Percentiles rank a stretch among this genome's conserved stretches.
These are phyloP conservation scores for Lycaon pictus DNA, from an alignment of 2,113 vertebrate genomes.

Conservation along the genomic window DNA sequence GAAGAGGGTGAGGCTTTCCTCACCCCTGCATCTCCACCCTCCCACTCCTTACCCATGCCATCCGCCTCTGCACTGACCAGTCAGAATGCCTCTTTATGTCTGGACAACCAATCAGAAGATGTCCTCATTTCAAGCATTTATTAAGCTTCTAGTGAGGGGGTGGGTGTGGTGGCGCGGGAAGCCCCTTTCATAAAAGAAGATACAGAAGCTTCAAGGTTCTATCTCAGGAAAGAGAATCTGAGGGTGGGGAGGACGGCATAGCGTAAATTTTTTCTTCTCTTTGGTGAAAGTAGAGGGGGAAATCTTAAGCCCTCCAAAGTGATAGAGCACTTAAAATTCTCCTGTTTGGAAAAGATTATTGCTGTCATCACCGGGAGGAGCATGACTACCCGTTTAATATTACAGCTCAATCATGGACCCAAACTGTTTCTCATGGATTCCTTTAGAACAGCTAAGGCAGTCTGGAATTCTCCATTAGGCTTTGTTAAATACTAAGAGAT, in stretches of 20 bases:
- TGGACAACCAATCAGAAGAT: conserved; percentile 31
- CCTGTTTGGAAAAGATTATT: conserved; percentile 8
- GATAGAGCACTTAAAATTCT: background rate
- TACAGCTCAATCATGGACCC: background rate
- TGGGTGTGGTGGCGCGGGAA: background rate
- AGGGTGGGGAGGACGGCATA: accelerated
- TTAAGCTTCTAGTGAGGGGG: background rate
- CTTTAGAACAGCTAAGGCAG: conserved; percentile 23
- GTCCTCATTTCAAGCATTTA: background rate
- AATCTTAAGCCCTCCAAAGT: background rate
- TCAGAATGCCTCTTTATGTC: background rate
- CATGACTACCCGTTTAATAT: background rate
- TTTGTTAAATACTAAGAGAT: background rate
- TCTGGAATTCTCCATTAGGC: conserved; percentile 32
- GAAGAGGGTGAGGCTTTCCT: background rate
- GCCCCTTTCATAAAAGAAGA: background rate
- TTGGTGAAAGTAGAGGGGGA: background rate
- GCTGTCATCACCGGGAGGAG: background rate
- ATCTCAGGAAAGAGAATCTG: background rate
- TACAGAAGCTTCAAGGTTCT: background rate
- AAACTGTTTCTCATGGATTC: background rate
- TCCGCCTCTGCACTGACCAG: background rate
- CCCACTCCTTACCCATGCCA: background rate
- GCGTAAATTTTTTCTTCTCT: background rate
- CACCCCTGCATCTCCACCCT: background rate